A percentile compares a stretch with the other conserved stretches of the same genome.
phyloP scores from a whole-genome alignment of 2,113 vertebrate genomes.

The Tenrec ecaudatus region DNA sequence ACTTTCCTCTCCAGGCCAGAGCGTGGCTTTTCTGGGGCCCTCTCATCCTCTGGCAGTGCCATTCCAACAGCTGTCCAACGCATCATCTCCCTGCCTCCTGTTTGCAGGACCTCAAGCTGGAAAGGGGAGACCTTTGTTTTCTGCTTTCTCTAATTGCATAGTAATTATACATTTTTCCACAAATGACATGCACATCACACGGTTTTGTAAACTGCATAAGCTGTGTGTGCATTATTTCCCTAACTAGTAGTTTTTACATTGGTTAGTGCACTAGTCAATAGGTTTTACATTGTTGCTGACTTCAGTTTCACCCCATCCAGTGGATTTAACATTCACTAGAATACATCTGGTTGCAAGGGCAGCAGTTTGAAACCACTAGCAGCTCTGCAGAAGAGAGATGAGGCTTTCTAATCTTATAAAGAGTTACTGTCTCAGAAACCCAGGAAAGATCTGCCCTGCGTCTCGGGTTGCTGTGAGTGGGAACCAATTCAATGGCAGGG shows the following conservation, averaged over 20 bases:
- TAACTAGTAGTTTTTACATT: too few relatives aligned
- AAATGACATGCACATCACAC: background rate
- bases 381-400: too few relatives aligned
- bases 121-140: conserved; percentile 87
- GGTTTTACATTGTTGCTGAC: background rate
- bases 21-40: background rate
- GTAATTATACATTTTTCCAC: conserved; percentile 89
- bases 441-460: too few relatives aligned
- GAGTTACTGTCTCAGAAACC: too few relatives aligned
- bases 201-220: background rate
- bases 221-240: too few relatives aligned
- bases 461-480: too few relatives aligned
- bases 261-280: background rate
- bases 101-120: background rate
- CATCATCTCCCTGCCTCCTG: background rate
- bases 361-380: too few relatives aligned
- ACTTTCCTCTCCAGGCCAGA: background rate
- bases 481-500: too few relatives aligned
- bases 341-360: background rate
- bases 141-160: conserved; percentile 93
- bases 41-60: background rate
- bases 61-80: conserved; percentile 13
- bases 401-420: too few relatives aligned
- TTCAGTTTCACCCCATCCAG: background rate
- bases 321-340: background rate